A percentile compares a stretch with the other conserved stretches of the same genome.
These are phyloP conservation scores for Torymus texanus DNA, from an alignment of 2,888 invertebrate species.

Conservation along the genomic window DNA sequence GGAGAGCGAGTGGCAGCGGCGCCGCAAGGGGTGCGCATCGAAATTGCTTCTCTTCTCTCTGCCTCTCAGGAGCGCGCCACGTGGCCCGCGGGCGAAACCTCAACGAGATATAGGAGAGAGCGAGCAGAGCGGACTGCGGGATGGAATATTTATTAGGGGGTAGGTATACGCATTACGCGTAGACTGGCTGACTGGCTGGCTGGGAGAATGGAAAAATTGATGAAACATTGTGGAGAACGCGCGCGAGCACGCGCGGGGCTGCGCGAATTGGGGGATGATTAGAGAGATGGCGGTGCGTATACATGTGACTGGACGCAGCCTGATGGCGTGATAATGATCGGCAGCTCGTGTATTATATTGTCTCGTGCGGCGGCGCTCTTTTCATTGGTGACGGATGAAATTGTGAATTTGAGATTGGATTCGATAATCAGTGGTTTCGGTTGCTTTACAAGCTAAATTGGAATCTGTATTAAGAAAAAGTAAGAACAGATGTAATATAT, in stretches of 20 bases:
- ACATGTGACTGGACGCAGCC: not conserved
- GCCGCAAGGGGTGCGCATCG: slow-evolving; percentile 14
- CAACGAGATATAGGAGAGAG: slow-evolving; percentile 6
- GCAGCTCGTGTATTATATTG: not conserved
- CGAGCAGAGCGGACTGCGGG: not conserved
- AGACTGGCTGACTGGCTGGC: not conserved
- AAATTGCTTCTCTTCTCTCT: slow-evolving; percentile 37
- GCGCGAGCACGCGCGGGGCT: not conserved
- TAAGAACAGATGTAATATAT: too few species aligned
- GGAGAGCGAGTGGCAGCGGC: slow-evolving; percentile 8
- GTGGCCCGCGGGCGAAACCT: slow-evolving; percentile 45
- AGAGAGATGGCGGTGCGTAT: not conserved
- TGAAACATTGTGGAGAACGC: not conserved
- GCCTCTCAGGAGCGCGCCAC: slow-evolving; percentile 5
- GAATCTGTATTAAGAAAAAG: too few species aligned
- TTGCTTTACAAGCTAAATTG: too few species aligned
- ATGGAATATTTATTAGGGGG: slow-evolving; percentile 50
- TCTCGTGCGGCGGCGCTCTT: too few species aligned
- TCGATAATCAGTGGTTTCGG: too few species aligned
- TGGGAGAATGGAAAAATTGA: slow-evolving; percentile 22
- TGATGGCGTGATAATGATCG: not conserved
- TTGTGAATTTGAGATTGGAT: too few species aligned
- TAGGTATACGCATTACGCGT: not conserved
- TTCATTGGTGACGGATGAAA: too few species aligned
- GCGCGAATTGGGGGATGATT: not conserved